Conservation (phyloP, 2,797 vertebrate genomes). For the Euphonia xanthogaster region DNA sequence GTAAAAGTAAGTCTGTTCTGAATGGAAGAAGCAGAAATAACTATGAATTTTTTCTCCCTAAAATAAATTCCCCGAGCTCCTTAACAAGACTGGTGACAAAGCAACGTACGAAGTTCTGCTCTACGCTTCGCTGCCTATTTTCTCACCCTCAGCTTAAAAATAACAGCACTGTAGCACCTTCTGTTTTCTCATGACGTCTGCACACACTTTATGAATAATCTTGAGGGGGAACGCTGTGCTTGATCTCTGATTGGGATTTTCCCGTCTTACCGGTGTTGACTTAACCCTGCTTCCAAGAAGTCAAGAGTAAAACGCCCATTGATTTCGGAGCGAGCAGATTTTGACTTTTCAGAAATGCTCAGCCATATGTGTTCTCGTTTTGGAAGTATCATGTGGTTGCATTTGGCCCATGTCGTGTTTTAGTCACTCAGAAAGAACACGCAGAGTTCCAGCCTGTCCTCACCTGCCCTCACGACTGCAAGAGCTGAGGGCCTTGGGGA, state of each 20-base stretch:
- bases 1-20: neutral
- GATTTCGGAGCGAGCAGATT: conserved; percentile 36
- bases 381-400: conserved; percentile 52
- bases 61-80: neutral
- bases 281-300: conserved; percentile 24
- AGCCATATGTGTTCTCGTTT: conserved; percentile 49
- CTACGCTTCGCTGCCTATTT: conserved; percentile 10
- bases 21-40: neutral
- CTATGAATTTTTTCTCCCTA: neutral
- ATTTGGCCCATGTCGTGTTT: conserved; percentile 55
- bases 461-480: conserved; percentile 37
- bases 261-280: neutral
- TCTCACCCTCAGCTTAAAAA: conserved; percentile 60
- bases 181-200: conserved; percentile 39
- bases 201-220: conserved; percentile 36
- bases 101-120: conserved; percentile 1
- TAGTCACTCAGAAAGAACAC: conserved; percentile 52
- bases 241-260: conserved; percentile 42
- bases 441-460: conserved; percentile 53
- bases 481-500: conserved; percentile 21
- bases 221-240: neutral
- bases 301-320: conserved; percentile 30
- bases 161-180: conserved; percentile 60
- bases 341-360: conserved; percentile 58
- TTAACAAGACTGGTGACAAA: conserved; percentile 22